Evolutionary conservation across 2,888 invertebrate species (phyloP).

Genomic region (Ichneumoninae sp.): DNA sequence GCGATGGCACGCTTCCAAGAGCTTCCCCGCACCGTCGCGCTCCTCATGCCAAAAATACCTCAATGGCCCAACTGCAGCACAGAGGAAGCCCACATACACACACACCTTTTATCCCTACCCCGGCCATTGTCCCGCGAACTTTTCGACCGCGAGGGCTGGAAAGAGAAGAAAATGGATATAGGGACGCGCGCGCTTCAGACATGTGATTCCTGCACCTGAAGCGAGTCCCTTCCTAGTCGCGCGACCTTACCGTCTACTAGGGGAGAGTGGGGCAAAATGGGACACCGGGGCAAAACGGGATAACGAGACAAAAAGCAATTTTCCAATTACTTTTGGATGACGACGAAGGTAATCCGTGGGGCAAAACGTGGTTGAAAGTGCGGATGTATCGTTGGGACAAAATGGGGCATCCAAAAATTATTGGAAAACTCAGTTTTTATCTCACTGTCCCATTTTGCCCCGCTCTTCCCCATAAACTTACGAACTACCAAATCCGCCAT

Average conservation of each 20-base stretch:
- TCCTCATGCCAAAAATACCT: slow-evolving; percentile 13
- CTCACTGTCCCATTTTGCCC: no score
- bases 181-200: slow-evolving; percentile 65
- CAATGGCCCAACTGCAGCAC: slow-evolving; percentile 24
- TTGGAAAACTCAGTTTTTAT: no score
- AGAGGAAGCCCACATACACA: not conserved
- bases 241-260: slow-evolving; percentile 24
- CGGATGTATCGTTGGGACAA: no score
- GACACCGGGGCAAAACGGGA: no score
- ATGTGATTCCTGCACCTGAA: slow-evolving; percentile 75
- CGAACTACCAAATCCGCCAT: slow-evolving; percentile 11
- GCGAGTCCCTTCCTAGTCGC: slow-evolving; percentile 40
- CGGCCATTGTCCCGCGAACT: slow-evolving; percentile 49
- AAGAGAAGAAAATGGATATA: slow-evolving; percentile 60
- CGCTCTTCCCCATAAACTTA: slow-evolving; percentile 13
- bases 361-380: no score
- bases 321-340: no score
- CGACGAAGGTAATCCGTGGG: no score
- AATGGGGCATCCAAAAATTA: no score
- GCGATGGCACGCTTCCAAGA: slow-evolving; percentile 76
- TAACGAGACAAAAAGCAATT: no score
- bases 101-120: slow-evolving; percentile 48
- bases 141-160: slow-evolving; percentile 58
- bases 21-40: slow-evolving; percentile 53
- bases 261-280: no score